Evolutionary conservation across 2,888 invertebrate species (phyloP).

Genomic region (Heteromyza rotundicornis): DNA sequence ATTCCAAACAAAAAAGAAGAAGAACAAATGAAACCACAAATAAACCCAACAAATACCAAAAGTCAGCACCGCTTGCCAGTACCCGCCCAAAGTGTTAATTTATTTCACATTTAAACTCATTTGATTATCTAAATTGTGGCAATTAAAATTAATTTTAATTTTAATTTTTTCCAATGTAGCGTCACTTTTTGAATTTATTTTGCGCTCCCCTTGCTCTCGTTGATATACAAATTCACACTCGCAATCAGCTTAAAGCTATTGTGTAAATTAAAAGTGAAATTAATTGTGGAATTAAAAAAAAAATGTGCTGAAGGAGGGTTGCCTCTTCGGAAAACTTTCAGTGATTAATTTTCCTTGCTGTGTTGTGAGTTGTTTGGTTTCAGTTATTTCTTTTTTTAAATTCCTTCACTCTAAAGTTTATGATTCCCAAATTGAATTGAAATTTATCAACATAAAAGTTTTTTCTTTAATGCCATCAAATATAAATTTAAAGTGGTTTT

Average conservation of each 20-base stretch:
- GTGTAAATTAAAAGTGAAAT: slow-evolving; percentile 53
- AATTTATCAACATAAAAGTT: background rate
- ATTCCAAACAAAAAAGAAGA: too few relatives aligned
- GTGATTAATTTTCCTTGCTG: background rate
- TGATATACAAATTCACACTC: background rate
- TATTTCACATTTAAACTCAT: slow-evolving; percentile 42
- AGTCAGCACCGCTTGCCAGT: too few relatives aligned
- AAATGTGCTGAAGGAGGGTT: too few relatives aligned
- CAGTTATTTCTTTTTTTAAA: too few relatives aligned
- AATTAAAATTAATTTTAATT: slow-evolving; percentile 50
- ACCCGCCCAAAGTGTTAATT: slow-evolving; percentile 34
- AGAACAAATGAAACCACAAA: too few relatives aligned
- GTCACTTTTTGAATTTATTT: background rate
- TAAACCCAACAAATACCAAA: too few relatives aligned
- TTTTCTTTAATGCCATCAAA: too few relatives aligned
- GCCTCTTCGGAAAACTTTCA: too few relatives aligned
- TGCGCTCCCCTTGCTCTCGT: background rate
- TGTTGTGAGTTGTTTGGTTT: background rate
- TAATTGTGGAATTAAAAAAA: slow-evolving; percentile 43
- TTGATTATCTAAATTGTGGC: slow-evolving; percentile 50
- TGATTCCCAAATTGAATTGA: background rate
- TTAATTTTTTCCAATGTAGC: slow-evolving; percentile 26
- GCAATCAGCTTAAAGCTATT: slow-evolving; percentile 27
- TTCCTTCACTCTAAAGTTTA: background rate
- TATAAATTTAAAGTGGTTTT: too few relatives aligned